Base-by-base conservation (phyloP, 2,797 vertebrate genomes). In the Centroberyx gerrardi region DNA sequence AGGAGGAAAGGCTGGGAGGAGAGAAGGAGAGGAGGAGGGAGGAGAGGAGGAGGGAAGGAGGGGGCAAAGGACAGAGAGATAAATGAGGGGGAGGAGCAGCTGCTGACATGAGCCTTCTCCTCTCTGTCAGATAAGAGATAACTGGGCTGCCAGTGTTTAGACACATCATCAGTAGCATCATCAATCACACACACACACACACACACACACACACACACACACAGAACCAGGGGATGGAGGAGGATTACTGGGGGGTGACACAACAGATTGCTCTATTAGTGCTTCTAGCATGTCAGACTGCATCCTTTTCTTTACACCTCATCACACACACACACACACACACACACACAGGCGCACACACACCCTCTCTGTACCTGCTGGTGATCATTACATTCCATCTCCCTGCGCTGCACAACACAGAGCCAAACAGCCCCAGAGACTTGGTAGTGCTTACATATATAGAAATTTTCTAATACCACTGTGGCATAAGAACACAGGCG, bases 91-190 rank as follows among this genome's bases (percentile, higher is more conserved):
- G 92, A 92, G 87, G 85, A 86, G 90, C 87, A 69, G 8, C 44
- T 66, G 67, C 68, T 89, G 68, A 81, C 93, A 85, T 46, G 66
- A 83, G 33, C 72, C 60, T 70, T 77, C 73, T 82, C 66, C 83
- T 87, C 66, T 78, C 74, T 90, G 89, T 85, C 67, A 61, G 90
- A 84, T 90, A 62, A 84, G 86, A 88, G 93, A 94, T 92, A 93
- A 90, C 90, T 81, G 81, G 81, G 70, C 82, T 51, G 85, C 73
- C 71, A 77, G 79, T 92, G 91, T 92, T 94, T 93, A 90, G 87
- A 90, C 87, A 62, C 87, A 81, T 82, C 82, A 90, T 91, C 87
- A 92, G 88, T 81, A 55, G 87, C 82, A 78, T 89, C 90, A 92
- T 94, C 88, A 92, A 92, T 93, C 93, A 86, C 76, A 81, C 73